Base-by-base conservation (phyloP, 64 coral and sea anemone species). In the Porites australiensis region DNA sequence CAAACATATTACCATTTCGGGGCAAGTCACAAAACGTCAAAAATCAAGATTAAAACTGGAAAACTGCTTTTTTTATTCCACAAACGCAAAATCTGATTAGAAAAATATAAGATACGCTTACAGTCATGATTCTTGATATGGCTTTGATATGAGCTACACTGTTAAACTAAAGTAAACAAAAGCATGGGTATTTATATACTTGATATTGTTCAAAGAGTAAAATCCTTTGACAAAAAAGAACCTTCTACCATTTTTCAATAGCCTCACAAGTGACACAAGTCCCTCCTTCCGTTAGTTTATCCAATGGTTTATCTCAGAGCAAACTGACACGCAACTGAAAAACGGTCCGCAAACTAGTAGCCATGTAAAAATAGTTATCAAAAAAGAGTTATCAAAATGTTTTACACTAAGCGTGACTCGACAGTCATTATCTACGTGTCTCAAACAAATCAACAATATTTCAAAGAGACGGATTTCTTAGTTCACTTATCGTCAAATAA, bases 311-410 rank as follows among this genome's bases (percentile, higher is more conserved):
- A 69, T 84, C 61, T 84, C n/a, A 19, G 13, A 64, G 23, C 81
- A 8, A 84, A 84, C 63, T 45, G 63, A 48, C 81, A 84, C 81
- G 81, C 81, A 84, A 84, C 63, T 84, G 5, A 48, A 84, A 84
- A 68, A 23, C 18, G 18, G 6, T 50, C 5, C 7, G 3, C 51
- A 11, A 50, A 23, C 21, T 45, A 14, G 45, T 13, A 37, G 13
- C 8, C 19, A 20, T 18, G 6, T 52, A 18, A 68, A 19, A 16
- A 67, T 18, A 68, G 23, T 6, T 50, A 18, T 5, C 6, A 51
- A 18, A 50, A 21, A 51, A 3, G 6, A 8, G 8, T 48, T 68
- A 69, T 20, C 44, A 14, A 21, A 13, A 19, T 51, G 50, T 19
- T 49, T 83, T 64, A 10, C 61, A 50, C 18, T 68, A 44, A 19